phyloP scores from a whole-genome alignment of 2,113 vertebrate genomes.

The Dicrurus megarhynchus region DNA sequence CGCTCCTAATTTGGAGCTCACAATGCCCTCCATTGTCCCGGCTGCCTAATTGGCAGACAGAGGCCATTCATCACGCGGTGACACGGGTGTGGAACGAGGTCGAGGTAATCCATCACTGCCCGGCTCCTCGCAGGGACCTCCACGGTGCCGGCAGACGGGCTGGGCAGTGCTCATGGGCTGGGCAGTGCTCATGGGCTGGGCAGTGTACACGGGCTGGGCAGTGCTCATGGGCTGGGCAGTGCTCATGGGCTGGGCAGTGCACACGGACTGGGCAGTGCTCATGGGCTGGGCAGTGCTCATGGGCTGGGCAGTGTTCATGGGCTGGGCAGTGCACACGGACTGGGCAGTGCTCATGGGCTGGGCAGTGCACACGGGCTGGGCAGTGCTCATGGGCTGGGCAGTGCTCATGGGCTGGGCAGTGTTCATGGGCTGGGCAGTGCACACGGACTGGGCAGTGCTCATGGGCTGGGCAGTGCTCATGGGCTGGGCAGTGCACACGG shows the following conservation, averaged over 20 bases:
- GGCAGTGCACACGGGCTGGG: not conserved
- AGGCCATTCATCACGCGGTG: slow-evolving; percentile 30
- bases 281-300: accelerated
- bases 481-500: no score
- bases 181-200: not conserved
- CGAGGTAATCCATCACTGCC: not conserved
- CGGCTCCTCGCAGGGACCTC: not conserved
- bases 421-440: no score
- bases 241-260: not conserved
- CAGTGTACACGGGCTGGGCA: not conserved
- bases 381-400: accelerated
- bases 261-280: accelerated
- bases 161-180: not conserved
- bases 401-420: no score
- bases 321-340: not conserved
- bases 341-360: accelerated
- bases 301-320: accelerated
- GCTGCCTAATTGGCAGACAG: slow-evolving; percentile 29
- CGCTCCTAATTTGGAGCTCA: not conserved
- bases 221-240: accelerated
- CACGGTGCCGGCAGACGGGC: accelerated
- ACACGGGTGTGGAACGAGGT: not conserved
- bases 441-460: not conserved
- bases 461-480: no score
- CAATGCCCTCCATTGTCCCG: not conserved